Base-by-base conservation (phyloP, 1,140 invertebrate genomes). In the Rhynchophorus ferrugineus region DNA sequence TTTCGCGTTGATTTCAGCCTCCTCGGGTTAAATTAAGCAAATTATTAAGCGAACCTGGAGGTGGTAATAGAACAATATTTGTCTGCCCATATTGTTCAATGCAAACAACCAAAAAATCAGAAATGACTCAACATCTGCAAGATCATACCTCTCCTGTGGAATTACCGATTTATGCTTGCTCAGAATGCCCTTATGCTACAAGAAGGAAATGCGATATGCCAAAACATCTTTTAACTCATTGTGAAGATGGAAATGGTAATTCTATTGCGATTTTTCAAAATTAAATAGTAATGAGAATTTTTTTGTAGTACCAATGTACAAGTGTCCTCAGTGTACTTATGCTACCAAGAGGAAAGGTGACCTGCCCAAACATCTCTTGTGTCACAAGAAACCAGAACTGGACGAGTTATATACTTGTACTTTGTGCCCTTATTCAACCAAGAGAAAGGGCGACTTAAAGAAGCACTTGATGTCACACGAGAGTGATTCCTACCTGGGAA, bases 121-220 rank as follows among this genome's bases (percentile, higher is more conserved):
- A 51, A 18, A 19, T 57, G 21, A 38, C 35, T 13, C 45, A 22
- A 7, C 58, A 59, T 43, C 7, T 56, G 14, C 18, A 22, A 9
- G 34, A n/a, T n/a, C 58, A 59, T 51, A 20, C 14, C 14, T 18
- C 17, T 24, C 24, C 43, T 13, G 49, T 44, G 9, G 38, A 49
- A 37, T 11, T 46, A 5, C 36, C 48, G 14, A 20, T 48, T 21
- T 58, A 54, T 36, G 41, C 44, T 13, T 60, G 58, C 44, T 44
- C 54, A 0, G 47, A 57, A 39, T 60, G 58, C 35, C 20, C 51
- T 0, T 60, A 60, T 43, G 47, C 51, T 20, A 60, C 58, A 11
- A 53, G 51, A 37, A 41, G 58, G 35, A 60, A 55, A 19, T 50
- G 45, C 29, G 58, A 60, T 50, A 60, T 60, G 58, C 55, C 58